phyloP scores from a whole-genome alignment of 2,888 invertebrate genomes.

The Harpalus rufipes region DNA sequence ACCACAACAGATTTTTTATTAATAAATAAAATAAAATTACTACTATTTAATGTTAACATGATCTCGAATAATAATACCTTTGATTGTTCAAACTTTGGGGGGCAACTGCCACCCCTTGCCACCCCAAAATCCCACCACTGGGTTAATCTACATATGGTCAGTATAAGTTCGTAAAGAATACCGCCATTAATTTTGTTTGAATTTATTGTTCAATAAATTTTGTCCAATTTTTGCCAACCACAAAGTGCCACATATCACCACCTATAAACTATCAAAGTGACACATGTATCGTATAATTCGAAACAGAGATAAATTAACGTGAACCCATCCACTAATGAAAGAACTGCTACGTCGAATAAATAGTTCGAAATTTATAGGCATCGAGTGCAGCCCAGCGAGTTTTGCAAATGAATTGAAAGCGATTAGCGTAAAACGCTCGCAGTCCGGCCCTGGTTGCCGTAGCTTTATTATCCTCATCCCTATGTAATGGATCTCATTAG shows the following conservation, averaged over 20 bases:
- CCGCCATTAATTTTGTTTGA: no score
- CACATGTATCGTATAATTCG: not conserved
- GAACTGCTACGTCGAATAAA: conserved; percentile 23
- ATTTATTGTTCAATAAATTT: not conserved
- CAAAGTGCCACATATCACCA: not conserved
- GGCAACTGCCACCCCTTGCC: no score
- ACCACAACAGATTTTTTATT: no score
- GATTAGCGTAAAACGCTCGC: conserved; percentile 30
- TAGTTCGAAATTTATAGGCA: conserved; percentile 29
- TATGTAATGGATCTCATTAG: conserved; percentile 58
- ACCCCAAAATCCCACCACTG: no score
- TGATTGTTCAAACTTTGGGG: no score
- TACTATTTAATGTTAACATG: no score
- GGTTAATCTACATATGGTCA: not conserved
- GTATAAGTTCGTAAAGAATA: no score
- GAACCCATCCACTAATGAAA: conserved; percentile 30
- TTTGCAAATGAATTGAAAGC: conserved; percentile 50
- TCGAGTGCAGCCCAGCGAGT: not conserved
- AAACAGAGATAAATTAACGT: conserved; percentile 21
- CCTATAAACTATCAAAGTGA: not conserved
- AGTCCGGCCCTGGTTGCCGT: conserved; percentile 28
- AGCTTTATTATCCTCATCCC: conserved; percentile 51
- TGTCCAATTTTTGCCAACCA: not conserved
- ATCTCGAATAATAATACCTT: no score
- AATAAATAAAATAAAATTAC: no score